phyloP scores from a whole-genome alignment of 2,113 vertebrate species.

The Etia nguti region DNA sequence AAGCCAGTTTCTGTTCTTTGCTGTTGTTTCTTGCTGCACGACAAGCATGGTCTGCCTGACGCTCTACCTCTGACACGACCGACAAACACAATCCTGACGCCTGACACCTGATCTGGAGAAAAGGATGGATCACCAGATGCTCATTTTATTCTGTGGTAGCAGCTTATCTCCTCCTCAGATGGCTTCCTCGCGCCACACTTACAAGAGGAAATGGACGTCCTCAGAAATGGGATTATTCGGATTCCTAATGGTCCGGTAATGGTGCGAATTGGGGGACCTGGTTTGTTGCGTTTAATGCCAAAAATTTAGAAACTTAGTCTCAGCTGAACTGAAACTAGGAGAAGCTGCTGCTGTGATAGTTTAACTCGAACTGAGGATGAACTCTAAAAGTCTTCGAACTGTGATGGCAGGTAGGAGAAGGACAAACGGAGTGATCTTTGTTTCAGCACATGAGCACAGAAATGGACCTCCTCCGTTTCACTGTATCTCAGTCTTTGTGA shows the following conservation, averaged over 20 bases:
- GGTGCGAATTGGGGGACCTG: background rate
- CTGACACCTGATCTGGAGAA: background rate
- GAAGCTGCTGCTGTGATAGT: background rate
- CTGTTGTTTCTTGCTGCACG: slow-evolving; percentile 59
- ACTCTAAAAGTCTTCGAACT: background rate
- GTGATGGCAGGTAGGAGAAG: background rate
- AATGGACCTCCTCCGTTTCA: background rate
- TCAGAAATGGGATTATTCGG: background rate
- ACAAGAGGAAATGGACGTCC: background rate
- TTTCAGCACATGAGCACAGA: background rate
- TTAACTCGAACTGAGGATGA: background rate
- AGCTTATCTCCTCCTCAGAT: background rate
- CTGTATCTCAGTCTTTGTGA: background rate
- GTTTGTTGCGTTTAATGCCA: slow-evolving; percentile 13
- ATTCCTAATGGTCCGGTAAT: background rate
- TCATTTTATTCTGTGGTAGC: background rate
- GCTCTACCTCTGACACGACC: slow-evolving; percentile 29
- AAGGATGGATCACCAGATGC: background rate
- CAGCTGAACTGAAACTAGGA: background rate
- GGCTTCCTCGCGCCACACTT: background rate
- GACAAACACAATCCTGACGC: background rate
- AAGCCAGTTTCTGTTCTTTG: background rate
- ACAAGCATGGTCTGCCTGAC: slow-evolving; percentile 55
- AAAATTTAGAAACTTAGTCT: background rate
- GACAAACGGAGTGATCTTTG: background rate